phyloP scores from a whole-genome alignment of 1,140 invertebrate genomes.

The Papilio aristodemus region DNA sequence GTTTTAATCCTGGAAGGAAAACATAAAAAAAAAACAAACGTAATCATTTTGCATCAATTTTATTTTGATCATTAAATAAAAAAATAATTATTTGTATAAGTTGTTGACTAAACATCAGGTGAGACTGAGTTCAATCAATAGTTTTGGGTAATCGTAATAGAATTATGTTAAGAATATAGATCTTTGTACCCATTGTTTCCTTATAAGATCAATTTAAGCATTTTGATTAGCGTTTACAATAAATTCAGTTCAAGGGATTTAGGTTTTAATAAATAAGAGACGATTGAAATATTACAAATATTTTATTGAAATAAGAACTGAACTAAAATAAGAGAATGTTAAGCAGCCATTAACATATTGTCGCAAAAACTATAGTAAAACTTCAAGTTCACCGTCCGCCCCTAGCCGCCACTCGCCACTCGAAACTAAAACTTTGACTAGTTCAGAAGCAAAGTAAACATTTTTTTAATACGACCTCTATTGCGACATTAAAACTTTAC shows the following conservation, averaged over 20 bases:
- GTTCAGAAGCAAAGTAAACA: slow-evolving; percentile 55
- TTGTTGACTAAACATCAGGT: too few species aligned
- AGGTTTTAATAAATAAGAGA: slow-evolving; percentile 45
- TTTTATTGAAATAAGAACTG: slow-evolving; percentile 76
- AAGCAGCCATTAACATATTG: slow-evolving; percentile 66
- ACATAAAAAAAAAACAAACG: too few species aligned
- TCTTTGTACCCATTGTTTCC: neutral
- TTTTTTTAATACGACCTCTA: slow-evolving; percentile 41
- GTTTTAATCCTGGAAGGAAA: too few species aligned
- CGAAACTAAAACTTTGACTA: slow-evolving; percentile 72
- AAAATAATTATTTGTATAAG: too few species aligned
- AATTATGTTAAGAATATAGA: too few species aligned
- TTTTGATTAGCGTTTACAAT: neutral
- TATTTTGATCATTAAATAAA: too few species aligned
- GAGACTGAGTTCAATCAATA: too few species aligned
- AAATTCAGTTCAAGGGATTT: neutral
- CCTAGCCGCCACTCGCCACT: slow-evolving; percentile 70
- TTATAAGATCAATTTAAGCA: neutral
- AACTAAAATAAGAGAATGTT: slow-evolving; percentile 72
- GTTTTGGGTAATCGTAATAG: neutral
- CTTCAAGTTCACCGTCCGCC: slow-evolving; percentile 44
- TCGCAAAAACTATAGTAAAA: slow-evolving; percentile 48
- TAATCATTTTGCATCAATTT: too few species aligned
- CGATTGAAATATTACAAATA: slow-evolving; percentile 74
- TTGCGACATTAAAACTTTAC: slow-evolving; percentile 39